Base-by-base conservation (phyloP, 2,888 invertebrate genomes). In the Beris morrisii region DNA sequence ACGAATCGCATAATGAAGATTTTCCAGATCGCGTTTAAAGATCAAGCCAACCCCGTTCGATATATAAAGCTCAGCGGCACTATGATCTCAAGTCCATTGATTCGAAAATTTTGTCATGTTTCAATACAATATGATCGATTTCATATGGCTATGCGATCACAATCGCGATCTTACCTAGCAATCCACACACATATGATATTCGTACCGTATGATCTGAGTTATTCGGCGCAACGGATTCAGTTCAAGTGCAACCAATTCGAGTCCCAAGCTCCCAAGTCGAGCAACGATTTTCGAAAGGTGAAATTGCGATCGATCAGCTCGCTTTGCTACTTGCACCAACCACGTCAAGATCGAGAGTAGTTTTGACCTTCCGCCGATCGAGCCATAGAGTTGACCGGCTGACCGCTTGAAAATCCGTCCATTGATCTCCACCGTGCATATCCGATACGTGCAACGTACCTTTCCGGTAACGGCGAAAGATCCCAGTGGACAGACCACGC, bases 211-310 rank as follows among this genome's bases (percentile, higher is more conserved):
- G 22, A 22, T 22, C 22, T 22, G 22, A 22, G 22, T 38, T 38
- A 56, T 59, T 59, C 31, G 46, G 58, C 13, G 30, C 43, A 50
- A 15, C 28, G 31, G 32, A 52, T 61, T 61, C 61, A 61, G 61
- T 61, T 61, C 61, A 61, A 61, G 61, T 61, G 61, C 61, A 61
- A 38, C 50, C 9, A 50, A 38, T 52, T 50, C 50, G 38, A 61
- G 61, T 22, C 22, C 22, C 22, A 22, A 22, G 22, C 22, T 22
- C 4, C 31, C 52, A 52, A 61, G 52, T 61, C 52, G 61, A 52
- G 32, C 61, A 50, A 50, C 32, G 32, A 38, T 30, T n/a, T 28
- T 15, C 22, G 38, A 15, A 38, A 46, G 46, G 32, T 38, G 38
- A 56, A 50, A 38, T 38, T 38, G 38, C 38, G 38, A 38, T 50